Base-by-base conservation (phyloP, 2,888 invertebrate species). In the Tenodera sinensis region DNA sequence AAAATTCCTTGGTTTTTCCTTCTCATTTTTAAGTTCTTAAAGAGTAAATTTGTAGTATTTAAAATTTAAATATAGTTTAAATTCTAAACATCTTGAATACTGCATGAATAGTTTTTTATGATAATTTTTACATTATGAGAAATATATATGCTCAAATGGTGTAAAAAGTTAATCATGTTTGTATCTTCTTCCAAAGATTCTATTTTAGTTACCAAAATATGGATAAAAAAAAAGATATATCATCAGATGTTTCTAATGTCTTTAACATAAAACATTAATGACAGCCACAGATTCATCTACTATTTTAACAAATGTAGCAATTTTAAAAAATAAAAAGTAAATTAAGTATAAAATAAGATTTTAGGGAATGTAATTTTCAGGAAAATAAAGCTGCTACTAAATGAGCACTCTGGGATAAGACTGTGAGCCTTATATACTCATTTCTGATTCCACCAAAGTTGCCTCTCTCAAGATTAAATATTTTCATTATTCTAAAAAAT, bases 71-170 rank as follows among this genome's bases (percentile, higher is more conserved):
- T 83, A 87, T 83, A 82, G 15, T 82, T 87, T 87, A 82, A 81
- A 87, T 54, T 87, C 87, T 87, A 87, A 87, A 87, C 87, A 87
- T 87, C 87, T 82, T 87, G 81, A 87, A 87, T 82, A 82, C 87
- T 87, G 81, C 82, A 20, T 81, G 87, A 83, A 87, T 87, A 87
- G 82, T n/a, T 87, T 25, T 83, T 82, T 83, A 82, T 30, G n/a
- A 82, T 15, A 81, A 42, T 28, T 87, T 87, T 83, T 71, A 87
- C 54, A 34, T 87, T 87, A 87, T 34, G 82, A 87, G 87, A 87
- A 87, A 87, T 87, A 83, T 71, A 71, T 83, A 87, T 82, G 87
- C 34, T 87, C 87, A 87, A 87, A 87, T 28, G 28, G 28, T 83
- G 83, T 34, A 83, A 83, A 34, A 82, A 87, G 83, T 87, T 83